Base-by-base conservation (phyloP, 2,797 vertebrate genomes). In the Poeciliopsis gracilis region DNA sequence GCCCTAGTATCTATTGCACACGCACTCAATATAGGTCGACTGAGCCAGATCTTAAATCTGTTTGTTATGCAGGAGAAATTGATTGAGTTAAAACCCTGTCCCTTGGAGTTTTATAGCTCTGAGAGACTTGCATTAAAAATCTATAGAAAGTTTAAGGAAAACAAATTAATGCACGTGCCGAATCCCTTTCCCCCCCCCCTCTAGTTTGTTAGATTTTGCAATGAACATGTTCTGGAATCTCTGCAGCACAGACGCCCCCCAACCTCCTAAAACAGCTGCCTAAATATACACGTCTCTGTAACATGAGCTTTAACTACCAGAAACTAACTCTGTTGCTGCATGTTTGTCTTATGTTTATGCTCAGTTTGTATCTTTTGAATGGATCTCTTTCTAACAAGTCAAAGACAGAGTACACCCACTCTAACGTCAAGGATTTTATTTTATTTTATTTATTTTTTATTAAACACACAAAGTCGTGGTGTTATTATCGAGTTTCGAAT, bases 61-160 rank as follows among this genome's bases (percentile, higher is more conserved):
- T 15, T 43, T 23, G 30, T 38, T 45, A 18, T 71, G 53, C 41
- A 30, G 18, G 3, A 55, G 10, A 61, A 70, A 46, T 74, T 76
- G 12, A 86, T 16, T 79, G 69, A 81, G 15, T 79, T 28, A 80
- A 72, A 78, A 16, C 63, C 82, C 46, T 72, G 67, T 72, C 75
- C 66, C 80, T 80, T 82, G 75, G 67, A 28, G 55, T 78, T 33
- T 1, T 0, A 86, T 82, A 75, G 66, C 53, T 25, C n/a, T 70
- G 43, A 28, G 25, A 70, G 43, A 16, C 3, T 3, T 45, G 67
- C 13, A 28, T 16, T 15, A 46, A 70, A 70, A 28, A 16, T 70
- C 13, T 69, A 13, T n/a, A n/a, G 63, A 41, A 38, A 45, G 20
- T 49, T 78, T 76, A 0, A 78, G 13, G 2, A 33, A 30, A 61